phyloP scores from a whole-genome alignment of 2,113 vertebrate species.

The Bos indicus region DNA sequence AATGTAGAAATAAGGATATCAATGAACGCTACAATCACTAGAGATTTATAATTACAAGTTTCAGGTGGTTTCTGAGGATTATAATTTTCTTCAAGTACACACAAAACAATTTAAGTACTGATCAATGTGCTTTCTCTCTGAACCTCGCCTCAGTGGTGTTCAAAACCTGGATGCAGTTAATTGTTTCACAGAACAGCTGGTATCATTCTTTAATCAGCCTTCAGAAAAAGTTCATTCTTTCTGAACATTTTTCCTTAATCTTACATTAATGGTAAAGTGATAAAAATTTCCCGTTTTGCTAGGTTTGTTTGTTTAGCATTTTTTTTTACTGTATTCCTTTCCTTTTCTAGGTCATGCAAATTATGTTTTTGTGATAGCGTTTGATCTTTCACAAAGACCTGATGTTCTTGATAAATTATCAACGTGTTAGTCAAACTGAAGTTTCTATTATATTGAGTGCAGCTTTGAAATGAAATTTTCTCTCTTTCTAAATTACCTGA shows the following conservation, averaged over 20 bases:
- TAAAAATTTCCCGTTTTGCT: not conserved
- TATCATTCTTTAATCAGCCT: not conserved
- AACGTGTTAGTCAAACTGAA: not conserved
- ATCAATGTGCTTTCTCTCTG: not conserved
- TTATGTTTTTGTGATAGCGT: not conserved
- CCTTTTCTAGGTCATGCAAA: conserved; percentile 15
- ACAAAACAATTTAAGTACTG: not conserved
- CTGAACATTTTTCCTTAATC: not conserved
- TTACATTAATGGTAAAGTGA: not conserved
- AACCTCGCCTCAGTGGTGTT: not conserved
- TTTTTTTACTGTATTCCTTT: not conserved
- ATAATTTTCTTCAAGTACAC: not conserved
- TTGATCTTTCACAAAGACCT: conserved; percentile 9
- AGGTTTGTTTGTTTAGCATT: not conserved
- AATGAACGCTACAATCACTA: not conserved
- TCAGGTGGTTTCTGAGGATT: not conserved
- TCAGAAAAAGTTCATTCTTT: not conserved
- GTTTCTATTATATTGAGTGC: not conserved
- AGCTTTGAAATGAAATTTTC: not conserved
- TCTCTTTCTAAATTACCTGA: conserved; percentile 19
- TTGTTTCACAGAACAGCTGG: not conserved
- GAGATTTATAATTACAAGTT: not conserved
- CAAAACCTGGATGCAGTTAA: not conserved
- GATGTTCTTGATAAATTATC: not conserved
- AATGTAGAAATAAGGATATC: not conserved